Evolutionary conservation across 2,888 invertebrate species (phyloP), one percentile per base, ranked within the genome.

Genomic region (Himalopsyche tibetana): DNA sequence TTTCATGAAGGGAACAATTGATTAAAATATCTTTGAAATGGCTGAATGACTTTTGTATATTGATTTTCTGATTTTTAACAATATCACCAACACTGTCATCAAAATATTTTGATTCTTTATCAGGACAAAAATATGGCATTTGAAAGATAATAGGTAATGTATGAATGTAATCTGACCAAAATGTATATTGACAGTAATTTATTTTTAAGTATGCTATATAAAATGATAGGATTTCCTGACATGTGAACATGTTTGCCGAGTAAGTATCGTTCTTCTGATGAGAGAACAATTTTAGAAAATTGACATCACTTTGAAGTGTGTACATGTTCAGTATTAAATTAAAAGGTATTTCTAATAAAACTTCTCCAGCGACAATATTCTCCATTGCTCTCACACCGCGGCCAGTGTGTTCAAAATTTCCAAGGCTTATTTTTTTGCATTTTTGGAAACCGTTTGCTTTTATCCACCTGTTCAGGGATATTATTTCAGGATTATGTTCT

Each of bases 171-270:
- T 93, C 91, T 89, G 91, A 91, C 95, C 95, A 96, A 84, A 91
- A 91, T 0, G 96, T 95, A 38, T 91, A 89, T 11, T 90, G 89
- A 56, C 15, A 15, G 19, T 91, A 92, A 89, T 94, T 93, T 89
- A 95, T 94, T 89, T 92, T 94, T 90, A 97, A 95, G 90, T 94
- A 94, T 74, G 95, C 91, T 55, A 98, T 91, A 92, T 96, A 98
- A 87, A 96, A 92, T 6, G 96, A 94, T 89, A 98, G 91, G 40
- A 97, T 91, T 88, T 96, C 95, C 89, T 97, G 97, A 89, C 85
- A 96, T 95, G 86, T 94, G 92, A 86, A 95, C 90, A 74, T 91
- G 90, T 82, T 90, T 40, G 19, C 28, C 19, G 17, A 17, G 4
- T n/a, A n/a, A 42, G 28, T 91, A 90, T 89, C 91, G 89, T 89